These are phyloP conservation scores for Dipodomys merriami DNA, from an alignment of 2,113 vertebrate genomes.

Conservation along the genomic window DNA sequence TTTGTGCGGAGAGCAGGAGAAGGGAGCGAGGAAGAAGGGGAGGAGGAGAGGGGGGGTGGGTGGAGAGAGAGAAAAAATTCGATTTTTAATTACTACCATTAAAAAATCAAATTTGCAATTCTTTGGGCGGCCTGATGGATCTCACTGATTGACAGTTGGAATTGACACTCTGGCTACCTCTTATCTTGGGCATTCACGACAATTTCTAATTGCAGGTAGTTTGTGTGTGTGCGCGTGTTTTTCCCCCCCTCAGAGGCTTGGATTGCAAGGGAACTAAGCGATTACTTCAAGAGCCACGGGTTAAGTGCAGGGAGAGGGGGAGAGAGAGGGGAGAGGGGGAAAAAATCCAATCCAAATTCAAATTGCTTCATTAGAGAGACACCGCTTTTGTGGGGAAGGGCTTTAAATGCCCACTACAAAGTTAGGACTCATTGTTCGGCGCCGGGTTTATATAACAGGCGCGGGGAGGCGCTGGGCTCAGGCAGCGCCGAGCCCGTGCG, in stretches of 20 bases:
- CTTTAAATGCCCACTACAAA: slow-evolving; percentile 92
- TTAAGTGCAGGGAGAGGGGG: slow-evolving; percentile 93
- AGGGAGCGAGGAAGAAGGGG: slow-evolving; percentile 73
- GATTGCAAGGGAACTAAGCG: slow-evolving; percentile 95
- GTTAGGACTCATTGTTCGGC: slow-evolving; percentile 93
- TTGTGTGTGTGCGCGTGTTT: slow-evolving; percentile 86
- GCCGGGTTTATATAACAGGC: slow-evolving; percentile 91
- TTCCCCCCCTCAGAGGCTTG: slow-evolving; percentile 89
- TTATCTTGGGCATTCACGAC: slow-evolving; percentile 95
- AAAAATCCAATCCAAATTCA: slow-evolving; percentile 97
- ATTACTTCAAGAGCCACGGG: slow-evolving; percentile 96
- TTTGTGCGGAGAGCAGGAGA: slow-evolving; percentile 83
- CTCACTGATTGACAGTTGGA: slow-evolving; percentile 97
- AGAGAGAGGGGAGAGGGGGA: slow-evolving; percentile 85
- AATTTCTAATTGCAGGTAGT: slow-evolving; percentile 99
- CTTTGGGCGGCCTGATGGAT: slow-evolving; percentile 97
- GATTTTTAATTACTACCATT: slow-evolving; percentile 99
- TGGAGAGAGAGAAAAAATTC: slow-evolving; percentile 88
- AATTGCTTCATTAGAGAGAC: slow-evolving; percentile 96
- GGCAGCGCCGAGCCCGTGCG: slow-evolving; percentile 77
- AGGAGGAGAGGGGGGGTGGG: slow-evolving; percentile 41
- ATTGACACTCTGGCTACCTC: slow-evolving; percentile 98
- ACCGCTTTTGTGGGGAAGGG: slow-evolving; percentile 93
- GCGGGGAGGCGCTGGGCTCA: slow-evolving; percentile 83
- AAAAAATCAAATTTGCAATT: slow-evolving; percentile 99